Percentiles rank a stretch among this genome's conserved stretches.
phyloP scores from a whole-genome alignment of 2,888 invertebrate species.

The Lamellibrachia satsuma region DNA sequence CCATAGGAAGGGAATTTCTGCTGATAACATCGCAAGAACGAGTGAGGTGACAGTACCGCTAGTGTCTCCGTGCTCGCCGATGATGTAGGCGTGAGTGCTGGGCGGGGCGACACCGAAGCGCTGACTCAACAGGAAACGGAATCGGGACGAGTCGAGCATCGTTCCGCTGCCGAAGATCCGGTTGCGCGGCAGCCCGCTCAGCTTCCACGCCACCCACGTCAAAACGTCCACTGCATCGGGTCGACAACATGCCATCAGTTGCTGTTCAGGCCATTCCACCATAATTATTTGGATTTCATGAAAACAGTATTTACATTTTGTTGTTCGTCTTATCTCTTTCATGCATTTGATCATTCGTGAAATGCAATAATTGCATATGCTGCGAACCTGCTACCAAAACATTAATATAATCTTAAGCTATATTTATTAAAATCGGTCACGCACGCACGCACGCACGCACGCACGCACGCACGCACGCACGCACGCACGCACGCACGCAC shows the following conservation, averaged over 20 bases:
- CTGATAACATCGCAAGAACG: not conserved
- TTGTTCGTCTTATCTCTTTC: too few relatives aligned
- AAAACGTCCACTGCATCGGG: constrained; percentile 74
- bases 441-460: too few relatives aligned
- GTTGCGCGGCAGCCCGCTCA: constrained; percentile 87
- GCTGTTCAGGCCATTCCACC: constrained; percentile 57
- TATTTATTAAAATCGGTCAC: not conserved
- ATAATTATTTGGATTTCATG: not conserved
- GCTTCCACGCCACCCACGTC: constrained; percentile 91
- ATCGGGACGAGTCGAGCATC: constrained; percentile 89
- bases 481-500: not conserved
- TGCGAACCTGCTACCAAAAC: too few relatives aligned
- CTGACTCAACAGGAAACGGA: constrained; percentile 86
- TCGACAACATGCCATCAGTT: not conserved
- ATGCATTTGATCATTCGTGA: too few relatives aligned
- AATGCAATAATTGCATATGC: too few relatives aligned
- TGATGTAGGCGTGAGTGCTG: constrained; percentile 90
- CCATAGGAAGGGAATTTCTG: too few relatives aligned
- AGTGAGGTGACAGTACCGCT: constrained; percentile 69
- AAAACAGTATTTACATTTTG: not conserved
- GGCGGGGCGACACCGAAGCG: constrained; percentile 82
- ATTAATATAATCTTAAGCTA: too few relatives aligned
- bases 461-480: not conserved
- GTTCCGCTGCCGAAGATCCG: constrained; percentile 91
- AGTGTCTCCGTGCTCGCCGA: constrained; percentile 92